Evolutionary conservation across 2,888 invertebrate genomes (phyloP).

Genomic region (Phlogophora meticulosa): DNA sequence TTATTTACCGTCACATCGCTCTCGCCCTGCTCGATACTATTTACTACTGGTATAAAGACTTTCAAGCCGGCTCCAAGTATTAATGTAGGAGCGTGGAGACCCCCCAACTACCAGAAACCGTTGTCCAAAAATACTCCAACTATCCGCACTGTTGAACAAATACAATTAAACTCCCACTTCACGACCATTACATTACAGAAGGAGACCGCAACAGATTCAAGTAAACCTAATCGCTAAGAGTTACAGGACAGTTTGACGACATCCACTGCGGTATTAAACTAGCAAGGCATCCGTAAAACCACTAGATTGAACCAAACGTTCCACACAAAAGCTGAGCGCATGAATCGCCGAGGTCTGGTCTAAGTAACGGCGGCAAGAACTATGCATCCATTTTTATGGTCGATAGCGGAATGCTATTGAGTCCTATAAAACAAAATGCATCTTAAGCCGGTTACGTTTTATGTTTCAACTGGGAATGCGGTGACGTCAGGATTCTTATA

Average conservation of each 20-base stretch:
- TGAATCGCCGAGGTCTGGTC: conserved; percentile 60
- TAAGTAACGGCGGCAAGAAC: conserved; percentile 44
- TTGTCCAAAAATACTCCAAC: background rate
- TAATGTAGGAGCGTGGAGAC: too few relatives aligned
- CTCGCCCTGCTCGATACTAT: too few relatives aligned
- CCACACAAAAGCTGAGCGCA: conserved; percentile 66
- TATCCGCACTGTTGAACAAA: background rate
- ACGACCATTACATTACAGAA: conserved; percentile 6
- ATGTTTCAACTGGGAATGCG: conserved; percentile 10
- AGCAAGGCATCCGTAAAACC: conserved; percentile 68
- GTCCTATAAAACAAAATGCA: conserved; percentile 46
- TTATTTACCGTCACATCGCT: too few relatives aligned
- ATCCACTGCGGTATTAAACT: conserved; percentile 65
- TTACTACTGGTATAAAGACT: too few relatives aligned
- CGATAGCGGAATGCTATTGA: conserved; percentile 20
- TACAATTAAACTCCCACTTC: background rate
- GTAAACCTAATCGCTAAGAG: conserved; percentile 53
- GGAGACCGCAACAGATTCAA: conserved; percentile 27
- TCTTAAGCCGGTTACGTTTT: conserved; percentile 26
- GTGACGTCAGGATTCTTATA: background rate
- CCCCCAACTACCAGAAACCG: background rate
- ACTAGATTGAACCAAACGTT: conserved; percentile 73
- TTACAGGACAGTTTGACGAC: conserved; percentile 63
- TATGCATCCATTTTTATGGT: conserved; percentile 41
- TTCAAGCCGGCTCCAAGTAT: too few relatives aligned